A percentile compares a stretch with the other conserved stretches of the same genome.
phyloP scores from a whole-genome alignment of 2,797 vertebrate genomes.

The Sebastes kiyomatsui region DNA sequence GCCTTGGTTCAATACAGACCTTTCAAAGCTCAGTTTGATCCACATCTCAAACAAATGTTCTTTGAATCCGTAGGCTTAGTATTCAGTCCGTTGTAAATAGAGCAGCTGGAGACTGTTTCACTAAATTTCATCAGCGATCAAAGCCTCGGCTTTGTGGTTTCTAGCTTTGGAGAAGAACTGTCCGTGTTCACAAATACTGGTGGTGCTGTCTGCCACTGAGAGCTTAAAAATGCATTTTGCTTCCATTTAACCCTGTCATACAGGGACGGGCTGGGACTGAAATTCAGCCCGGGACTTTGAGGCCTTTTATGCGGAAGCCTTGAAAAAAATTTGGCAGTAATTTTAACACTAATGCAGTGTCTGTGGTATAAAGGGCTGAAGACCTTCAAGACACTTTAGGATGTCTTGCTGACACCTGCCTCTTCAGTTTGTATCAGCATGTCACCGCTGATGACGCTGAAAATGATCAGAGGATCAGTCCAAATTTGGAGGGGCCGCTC shows the following conservation, averaged over 20 bases:
- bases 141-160: slow-evolving; percentile 49
- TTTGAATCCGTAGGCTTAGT: slow-evolving; percentile 60
- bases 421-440: too few species aligned
- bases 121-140: slow-evolving; percentile 65
- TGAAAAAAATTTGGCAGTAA: too few species aligned
- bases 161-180: slow-evolving; percentile 28
- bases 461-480: too few species aligned
- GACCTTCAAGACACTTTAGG: too few species aligned
- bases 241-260: slow-evolving; percentile 22
- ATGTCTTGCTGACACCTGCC: too few species aligned
- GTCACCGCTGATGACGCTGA: too few species aligned
- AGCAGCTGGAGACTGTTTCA: slow-evolving; percentile 63
- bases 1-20: slow-evolving; percentile 18
- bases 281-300: too few species aligned
- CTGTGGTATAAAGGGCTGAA: too few species aligned
- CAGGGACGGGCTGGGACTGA: too few species aligned
- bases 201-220: slow-evolving; percentile 4
- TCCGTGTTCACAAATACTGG: slow-evolving; percentile 14
- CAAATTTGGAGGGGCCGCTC: too few species aligned
- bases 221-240: slow-evolving; percentile 1
- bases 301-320: too few species aligned
- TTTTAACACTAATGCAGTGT: too few species aligned
- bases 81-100: slow-evolving; percentile 48
- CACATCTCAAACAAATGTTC: slow-evolving; percentile 70
- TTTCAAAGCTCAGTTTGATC: slow-evolving; percentile 56